A percentile compares a stretch with the other conserved stretches of the same genome.
These are phyloP conservation scores for Amblyteles armatorius DNA, from an alignment of 2,888 invertebrate genomes.

Conservation along the genomic window DNA sequence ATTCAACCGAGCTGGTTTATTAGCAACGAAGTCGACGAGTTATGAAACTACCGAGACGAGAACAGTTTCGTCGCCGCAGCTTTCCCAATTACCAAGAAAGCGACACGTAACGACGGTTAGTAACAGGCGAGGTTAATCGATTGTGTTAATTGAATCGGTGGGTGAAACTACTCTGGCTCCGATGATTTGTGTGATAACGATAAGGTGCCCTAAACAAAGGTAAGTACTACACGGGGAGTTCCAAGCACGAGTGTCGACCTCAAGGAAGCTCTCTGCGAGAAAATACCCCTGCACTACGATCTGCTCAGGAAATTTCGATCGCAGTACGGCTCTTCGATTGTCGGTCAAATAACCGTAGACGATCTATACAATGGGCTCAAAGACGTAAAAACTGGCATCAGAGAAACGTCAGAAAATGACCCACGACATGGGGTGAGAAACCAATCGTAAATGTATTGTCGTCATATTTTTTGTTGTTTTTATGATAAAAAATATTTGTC, in stretches of 20 bases:
- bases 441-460: background rate
- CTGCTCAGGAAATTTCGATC: conserved; percentile 77
- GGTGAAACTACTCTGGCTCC: background rate
- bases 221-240: conserved; percentile 74
- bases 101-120: conserved; percentile 72
- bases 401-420: conserved; percentile 78
- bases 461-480: background rate
- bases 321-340: conserved; percentile 73
- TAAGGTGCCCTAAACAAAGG: conserved; percentile 57
- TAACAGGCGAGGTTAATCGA: conserved; percentile 46
- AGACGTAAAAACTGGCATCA: conserved; percentile 75
- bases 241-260: conserved; percentile 78
- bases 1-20: conserved; percentile 13
- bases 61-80: background rate
- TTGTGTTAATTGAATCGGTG: conserved; percentile 26
- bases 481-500: background rate
- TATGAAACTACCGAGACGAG: conserved; percentile 42
- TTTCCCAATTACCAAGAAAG: conserved; percentile 20
- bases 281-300: conserved; percentile 80
- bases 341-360: conserved; percentile 77
- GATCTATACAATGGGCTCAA: conserved; percentile 78
- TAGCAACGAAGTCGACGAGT: conserved; percentile 34
- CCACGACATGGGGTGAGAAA: conserved; percentile 74
- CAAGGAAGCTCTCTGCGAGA: conserved; percentile 80
- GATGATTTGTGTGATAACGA: conserved; percentile 34